Conservation (phyloP, 2,888 invertebrate species). For the Rotaria socialis region DNA sequence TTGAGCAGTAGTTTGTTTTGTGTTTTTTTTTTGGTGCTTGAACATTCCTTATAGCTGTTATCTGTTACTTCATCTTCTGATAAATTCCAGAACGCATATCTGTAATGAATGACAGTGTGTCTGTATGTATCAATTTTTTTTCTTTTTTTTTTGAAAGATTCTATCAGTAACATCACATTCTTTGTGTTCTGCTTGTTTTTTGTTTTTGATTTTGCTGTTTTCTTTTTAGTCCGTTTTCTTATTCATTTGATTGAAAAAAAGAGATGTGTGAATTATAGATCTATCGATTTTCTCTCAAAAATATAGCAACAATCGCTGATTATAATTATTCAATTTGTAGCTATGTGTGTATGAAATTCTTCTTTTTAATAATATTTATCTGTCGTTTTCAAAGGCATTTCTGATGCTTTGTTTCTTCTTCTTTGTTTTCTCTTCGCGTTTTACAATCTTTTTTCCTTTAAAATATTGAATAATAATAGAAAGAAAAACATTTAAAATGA, state of each 20-base stretch:
- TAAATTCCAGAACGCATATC: slow-evolving; percentile 3
- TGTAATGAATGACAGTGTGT: slow-evolving; percentile 21
- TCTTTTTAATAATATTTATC: neutral
- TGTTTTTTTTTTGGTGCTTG: neutral
- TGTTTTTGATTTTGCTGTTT: neutral
- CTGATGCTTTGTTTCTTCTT: neutral
- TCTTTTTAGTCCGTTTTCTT: neutral
- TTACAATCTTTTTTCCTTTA: neutral
- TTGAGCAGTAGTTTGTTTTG: too few relatives aligned
- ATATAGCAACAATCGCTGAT: slow-evolving; percentile 27
- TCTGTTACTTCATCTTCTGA: slow-evolving; percentile 24
- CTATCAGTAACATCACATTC: slow-evolving; percentile 27
- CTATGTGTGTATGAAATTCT: slow-evolving; percentile 1
- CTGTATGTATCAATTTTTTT: neutral
- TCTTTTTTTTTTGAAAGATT: neutral
- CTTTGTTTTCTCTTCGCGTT: neutral
- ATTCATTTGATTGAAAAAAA: neutral
- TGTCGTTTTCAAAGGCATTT: neutral
- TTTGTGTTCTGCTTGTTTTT: neutral
- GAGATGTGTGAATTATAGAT: neutral
- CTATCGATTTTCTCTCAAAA: slow-evolving; percentile 1
- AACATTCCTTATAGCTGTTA: slow-evolving; percentile 16
- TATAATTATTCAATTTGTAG: slow-evolving; percentile 21
- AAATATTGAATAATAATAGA: neutral
- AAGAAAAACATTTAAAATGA: neutral